Percentiles rank a stretch among this genome's conserved stretches.
Evolutionary conservation across 2,797 vertebrate species (phyloP).

Genomic region (Protonibea diacanthus): DNA sequence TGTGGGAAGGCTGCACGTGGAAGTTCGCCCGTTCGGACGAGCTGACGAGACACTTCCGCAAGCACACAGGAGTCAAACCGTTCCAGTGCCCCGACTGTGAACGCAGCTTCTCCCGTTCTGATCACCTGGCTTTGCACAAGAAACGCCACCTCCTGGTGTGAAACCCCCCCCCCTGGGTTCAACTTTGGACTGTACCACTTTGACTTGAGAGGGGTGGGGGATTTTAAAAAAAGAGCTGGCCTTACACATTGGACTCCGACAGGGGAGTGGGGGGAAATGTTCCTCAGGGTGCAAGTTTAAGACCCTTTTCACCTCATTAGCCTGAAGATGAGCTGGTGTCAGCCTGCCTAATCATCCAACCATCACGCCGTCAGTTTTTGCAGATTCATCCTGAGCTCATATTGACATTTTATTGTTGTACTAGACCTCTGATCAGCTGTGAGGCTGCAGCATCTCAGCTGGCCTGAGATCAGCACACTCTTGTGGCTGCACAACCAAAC

Average conservation of each 20-base stretch:
- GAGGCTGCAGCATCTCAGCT: slow-evolving; percentile 86
- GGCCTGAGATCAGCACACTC: slow-evolving; percentile 86
- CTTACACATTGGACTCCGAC: slow-evolving; percentile 46
- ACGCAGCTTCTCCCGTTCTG: slow-evolving; percentile 97
- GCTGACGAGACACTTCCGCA: slow-evolving; percentile 98
- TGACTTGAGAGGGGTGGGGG: slow-evolving; percentile 27
- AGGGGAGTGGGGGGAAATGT: slow-evolving; percentile 40
- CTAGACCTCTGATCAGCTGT: slow-evolving; percentile 7
- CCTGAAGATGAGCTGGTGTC: slow-evolving; percentile 45
- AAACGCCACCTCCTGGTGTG: slow-evolving; percentile 97
- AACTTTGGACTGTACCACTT: slow-evolving; percentile 67
- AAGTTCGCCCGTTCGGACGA: slow-evolving; percentile 99
- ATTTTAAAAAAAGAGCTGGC: slow-evolving; percentile 49
- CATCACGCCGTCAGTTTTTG: background rate
- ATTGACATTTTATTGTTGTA: slow-evolving; percentile 23
- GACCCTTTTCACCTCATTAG: slow-evolving; percentile 61
- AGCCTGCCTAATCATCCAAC: background rate
- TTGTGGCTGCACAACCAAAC: slow-evolving; percentile 57
- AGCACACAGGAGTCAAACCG: slow-evolving; percentile 98
- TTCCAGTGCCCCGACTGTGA: slow-evolving; percentile 99
- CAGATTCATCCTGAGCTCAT: slow-evolving; percentile 27
- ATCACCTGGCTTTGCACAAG: slow-evolving; percentile 97
- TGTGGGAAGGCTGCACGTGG: slow-evolving; percentile 99
- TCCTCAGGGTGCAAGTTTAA: slow-evolving; percentile 70
- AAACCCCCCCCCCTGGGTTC: slow-evolving; percentile 65